phyloP scores from a whole-genome alignment of 2,797 vertebrate genomes.

The Leptodactylus fallax region DNA sequence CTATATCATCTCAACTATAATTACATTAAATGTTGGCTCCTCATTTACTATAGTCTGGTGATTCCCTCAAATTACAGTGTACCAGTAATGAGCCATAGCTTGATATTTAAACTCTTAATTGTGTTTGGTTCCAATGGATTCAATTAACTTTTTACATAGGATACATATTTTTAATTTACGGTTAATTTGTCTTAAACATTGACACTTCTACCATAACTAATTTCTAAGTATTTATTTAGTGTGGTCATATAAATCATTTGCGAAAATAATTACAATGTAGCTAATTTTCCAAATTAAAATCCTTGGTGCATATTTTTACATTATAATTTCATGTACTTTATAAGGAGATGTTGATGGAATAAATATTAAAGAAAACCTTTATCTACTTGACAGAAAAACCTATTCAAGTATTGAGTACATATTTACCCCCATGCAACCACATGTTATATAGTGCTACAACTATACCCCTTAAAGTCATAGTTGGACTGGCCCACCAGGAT shows the following conservation, averaged over 20 bases:
- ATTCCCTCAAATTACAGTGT: constrained; percentile 43
- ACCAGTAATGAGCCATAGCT: constrained; percentile 46
- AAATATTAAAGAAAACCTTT: neutral
- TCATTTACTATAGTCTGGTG: constrained; percentile 37
- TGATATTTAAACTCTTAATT: constrained; percentile 49
- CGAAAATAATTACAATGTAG: constrained; percentile 44
- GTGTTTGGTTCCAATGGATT: constrained; percentile 36
- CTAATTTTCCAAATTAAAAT: constrained; percentile 26
- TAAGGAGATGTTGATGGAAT: neutral
- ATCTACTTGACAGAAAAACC: too few relatives aligned
- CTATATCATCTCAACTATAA: neutral
- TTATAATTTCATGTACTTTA: neutral
- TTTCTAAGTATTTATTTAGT: constrained; percentile 45
- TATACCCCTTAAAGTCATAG: too few relatives aligned
- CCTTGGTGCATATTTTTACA: constrained; percentile 9
- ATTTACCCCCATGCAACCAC: too few relatives aligned
- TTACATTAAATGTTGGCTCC: neutral
- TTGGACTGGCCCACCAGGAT: too few relatives aligned
- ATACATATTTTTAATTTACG: constrained; percentile 48
- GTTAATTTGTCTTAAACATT: constrained; percentile 49
- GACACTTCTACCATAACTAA: constrained; percentile 44
- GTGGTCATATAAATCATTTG: constrained; percentile 41
- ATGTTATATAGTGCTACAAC: too few relatives aligned
- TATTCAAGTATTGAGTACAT: too few relatives aligned
- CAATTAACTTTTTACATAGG: constrained; percentile 52